Evolutionary conservation across 2,797 vertebrate genomes (phyloP).

Genomic region (Chiroxiphia lanceolata): DNA sequence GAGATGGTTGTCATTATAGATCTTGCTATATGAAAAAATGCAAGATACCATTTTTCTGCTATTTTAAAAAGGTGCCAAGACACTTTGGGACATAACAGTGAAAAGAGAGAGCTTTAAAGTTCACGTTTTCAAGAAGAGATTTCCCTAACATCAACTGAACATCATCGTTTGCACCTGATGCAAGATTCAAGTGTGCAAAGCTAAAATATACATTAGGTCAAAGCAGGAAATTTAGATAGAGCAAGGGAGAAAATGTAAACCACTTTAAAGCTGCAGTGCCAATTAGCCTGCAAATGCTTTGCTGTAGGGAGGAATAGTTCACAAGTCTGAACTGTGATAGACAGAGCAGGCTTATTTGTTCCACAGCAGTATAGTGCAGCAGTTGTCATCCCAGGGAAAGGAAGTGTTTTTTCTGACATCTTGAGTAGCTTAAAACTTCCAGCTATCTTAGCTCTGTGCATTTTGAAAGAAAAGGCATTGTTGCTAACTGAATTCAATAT

Average conservation of each 20-base stretch:
- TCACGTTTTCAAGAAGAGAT: background rate
- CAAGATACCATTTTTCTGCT: background rate
- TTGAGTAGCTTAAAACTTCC: background rate
- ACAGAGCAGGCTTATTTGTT: background rate
- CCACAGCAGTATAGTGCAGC: background rate
- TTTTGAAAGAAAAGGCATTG: background rate
- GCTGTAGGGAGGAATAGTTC: background rate
- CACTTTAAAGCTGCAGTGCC: background rate
- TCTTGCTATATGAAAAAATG: background rate
- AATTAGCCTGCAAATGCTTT: background rate
- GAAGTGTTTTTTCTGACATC: background rate
- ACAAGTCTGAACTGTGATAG: background rate
- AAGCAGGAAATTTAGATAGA: background rate
- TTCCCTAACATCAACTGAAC: background rate
- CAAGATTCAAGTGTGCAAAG: background rate
- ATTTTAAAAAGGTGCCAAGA: background rate
- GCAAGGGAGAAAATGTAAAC: background rate
- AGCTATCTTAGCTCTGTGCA: background rate
- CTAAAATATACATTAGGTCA: fast-evolving
- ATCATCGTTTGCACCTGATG: background rate
- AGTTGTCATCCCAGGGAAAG: background rate
- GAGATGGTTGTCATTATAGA: background rate
- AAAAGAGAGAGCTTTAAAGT: background rate
- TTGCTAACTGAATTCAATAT: background rate
- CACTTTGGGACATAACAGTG: background rate